Base-by-base conservation (phyloP, 2,888 invertebrate species). In the Bombylius major region DNA sequence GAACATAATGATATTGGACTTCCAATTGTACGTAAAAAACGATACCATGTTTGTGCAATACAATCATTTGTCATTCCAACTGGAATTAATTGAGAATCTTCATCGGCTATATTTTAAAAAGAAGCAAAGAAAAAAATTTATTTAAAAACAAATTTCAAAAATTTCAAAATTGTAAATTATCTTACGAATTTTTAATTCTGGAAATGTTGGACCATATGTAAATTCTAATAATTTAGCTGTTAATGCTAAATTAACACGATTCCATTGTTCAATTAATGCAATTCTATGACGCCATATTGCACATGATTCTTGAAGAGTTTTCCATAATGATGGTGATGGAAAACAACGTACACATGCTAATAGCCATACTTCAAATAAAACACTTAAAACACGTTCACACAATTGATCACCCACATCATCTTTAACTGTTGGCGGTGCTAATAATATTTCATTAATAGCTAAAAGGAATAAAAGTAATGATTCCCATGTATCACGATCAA, bases 351-450 rank as follows among this genome's bases (percentile, higher is more conserved):
- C 79, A 59, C 80, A 81, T 1, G 81, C 79, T 58, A 80, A 63
- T 44, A 80, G 70, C 81, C 80, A 79, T 54, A 92, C 85, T 76
- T 96, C 93, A 72, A 97, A 90, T 55, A 97, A 79, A 44, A 96
- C 96, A 62, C 92, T 91, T 6, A 97, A 78, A 53, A 97, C 93
- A 44, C 97, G 78, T 72, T 96, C 94, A 70, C 95, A 94, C 49
- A 97, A 78, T 70, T 96, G 94, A 70, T 95, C 95, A 0, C 91
- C 91, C n/a, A 93, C 91, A 67, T 94, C 90, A 74, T 95, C 95
- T 75, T 90, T 90, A 39, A 93, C 86, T 6, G 90, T 89, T 7
- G 97, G 96, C 33, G 96, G 94, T 4, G 94, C 87, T 58, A 97
- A 77, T 46, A 97, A 77, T 9, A 92, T 90, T 63, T 95, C 89